phyloP scores from a whole-genome alignment of 2,888 invertebrate species.

The Diaphora mendica region DNA sequence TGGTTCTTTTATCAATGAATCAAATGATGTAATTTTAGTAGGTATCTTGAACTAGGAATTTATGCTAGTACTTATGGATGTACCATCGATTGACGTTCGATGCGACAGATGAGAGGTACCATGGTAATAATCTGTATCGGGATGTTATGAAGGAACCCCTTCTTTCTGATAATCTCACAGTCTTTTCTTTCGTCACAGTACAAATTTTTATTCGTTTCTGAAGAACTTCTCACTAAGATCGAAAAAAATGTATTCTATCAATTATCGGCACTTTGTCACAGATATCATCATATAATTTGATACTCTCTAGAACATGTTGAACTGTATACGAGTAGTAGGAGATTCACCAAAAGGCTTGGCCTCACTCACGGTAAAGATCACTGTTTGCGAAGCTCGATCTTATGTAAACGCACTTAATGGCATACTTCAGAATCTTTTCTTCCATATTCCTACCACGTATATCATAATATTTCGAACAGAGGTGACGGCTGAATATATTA shows the following conservation, averaged over 20 bases:
- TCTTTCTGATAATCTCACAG: too few relatives aligned
- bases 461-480: conserved; percentile 46
- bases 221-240: too few relatives aligned
- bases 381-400: conserved; percentile 55
- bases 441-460: conserved; percentile 56
- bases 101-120: too few relatives aligned
- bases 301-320: conserved; percentile 47
- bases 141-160: too few relatives aligned
- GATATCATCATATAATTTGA: conserved; percentile 1
- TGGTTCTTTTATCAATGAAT: too few relatives aligned
- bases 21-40: too few relatives aligned
- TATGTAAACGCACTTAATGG: conserved; percentile 69
- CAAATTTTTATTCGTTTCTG: not conserved
- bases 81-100: too few relatives aligned
- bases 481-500: conserved; percentile 29
- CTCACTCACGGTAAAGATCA: conserved; percentile 46
- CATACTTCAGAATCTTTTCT: conserved; percentile 66
- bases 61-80: too few relatives aligned
- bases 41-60: too few relatives aligned
- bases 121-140: too few relatives aligned
- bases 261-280: not conserved
- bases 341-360: conserved; percentile 41
- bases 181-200: not conserved
- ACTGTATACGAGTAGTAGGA: conserved; percentile 51
- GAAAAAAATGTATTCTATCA: too few relatives aligned